A percentile compares a stretch with the other conserved stretches of the same genome.
Conservation (phyloP, 2,113 vertebrate species). For the Marcusenius ussheri region DNA sequence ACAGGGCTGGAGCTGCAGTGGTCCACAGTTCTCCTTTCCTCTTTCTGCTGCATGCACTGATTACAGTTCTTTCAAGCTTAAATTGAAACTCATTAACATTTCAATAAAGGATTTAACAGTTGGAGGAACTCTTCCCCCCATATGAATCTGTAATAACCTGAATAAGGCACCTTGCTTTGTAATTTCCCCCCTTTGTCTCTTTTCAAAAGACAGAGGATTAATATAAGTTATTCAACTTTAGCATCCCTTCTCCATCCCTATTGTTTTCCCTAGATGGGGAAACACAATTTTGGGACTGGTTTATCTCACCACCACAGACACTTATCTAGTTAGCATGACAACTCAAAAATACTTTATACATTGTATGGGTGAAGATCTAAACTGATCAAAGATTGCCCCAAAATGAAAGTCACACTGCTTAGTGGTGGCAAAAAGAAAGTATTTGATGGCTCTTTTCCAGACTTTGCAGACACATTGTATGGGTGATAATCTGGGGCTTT, state of each 20-base stretch:
- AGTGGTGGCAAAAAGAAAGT: background rate
- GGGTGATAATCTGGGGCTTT: background rate
- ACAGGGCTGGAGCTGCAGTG: background rate
- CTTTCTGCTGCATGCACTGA: background rate
- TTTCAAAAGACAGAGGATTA: background rate
- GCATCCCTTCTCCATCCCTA: background rate
- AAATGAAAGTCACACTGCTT: background rate
- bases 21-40: background rate
- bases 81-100: background rate
- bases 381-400: background rate
- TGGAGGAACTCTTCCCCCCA: background rate
- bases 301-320: background rate
- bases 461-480: background rate
- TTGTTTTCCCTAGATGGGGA: background rate
- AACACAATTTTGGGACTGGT: background rate
- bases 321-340: background rate
- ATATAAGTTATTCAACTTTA: background rate
- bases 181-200: background rate
- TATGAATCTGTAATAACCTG: background rate
- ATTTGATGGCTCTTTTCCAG: background rate
- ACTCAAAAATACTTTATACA: background rate
- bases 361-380: background rate
- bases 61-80: background rate
- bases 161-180: background rate
- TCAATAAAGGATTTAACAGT: background rate